phyloP scores from a whole-genome alignment of 2,888 invertebrate genomes.

The Cheilosia vernalis region DNA sequence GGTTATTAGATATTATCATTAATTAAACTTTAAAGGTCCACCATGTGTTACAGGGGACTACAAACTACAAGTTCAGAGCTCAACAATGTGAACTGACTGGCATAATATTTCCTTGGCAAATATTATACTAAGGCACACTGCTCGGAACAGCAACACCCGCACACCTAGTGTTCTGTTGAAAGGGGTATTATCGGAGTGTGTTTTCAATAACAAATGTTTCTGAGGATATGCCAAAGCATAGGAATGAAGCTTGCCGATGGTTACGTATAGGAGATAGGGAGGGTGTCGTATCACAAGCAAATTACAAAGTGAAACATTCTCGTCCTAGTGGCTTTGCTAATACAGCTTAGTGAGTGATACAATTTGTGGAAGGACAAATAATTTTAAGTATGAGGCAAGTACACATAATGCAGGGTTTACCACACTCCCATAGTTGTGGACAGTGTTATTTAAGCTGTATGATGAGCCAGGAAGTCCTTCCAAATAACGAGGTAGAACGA shows the following conservation, averaged over 20 bases:
- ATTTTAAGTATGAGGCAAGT: too few relatives aligned
- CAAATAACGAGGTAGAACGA: too few relatives aligned
- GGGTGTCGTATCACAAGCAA: background rate
- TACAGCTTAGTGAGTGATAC: too few relatives aligned
- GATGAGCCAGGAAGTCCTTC: too few relatives aligned
- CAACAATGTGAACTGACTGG: background rate
- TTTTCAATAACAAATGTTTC: constrained; percentile 4
- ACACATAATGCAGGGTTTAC: too few relatives aligned
- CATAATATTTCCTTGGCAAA: constrained; percentile 1
- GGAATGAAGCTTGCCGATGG: background rate
- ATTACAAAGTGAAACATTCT: too few relatives aligned
- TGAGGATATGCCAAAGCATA: background rate
- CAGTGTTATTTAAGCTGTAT: too few relatives aligned
- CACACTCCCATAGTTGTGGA: too few relatives aligned
- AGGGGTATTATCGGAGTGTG: background rate
- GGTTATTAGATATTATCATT: constrained; percentile 7
- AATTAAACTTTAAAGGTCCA: constrained; percentile 15
- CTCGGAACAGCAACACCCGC: too few relatives aligned
- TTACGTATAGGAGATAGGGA: background rate
- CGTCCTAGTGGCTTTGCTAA: too few relatives aligned
- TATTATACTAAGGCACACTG: constrained; percentile 13
- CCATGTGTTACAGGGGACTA: background rate
- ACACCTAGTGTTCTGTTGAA: background rate
- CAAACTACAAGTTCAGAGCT: background rate
- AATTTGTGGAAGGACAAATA: too few relatives aligned